phyloP scores from a whole-genome alignment of 1,140 invertebrate genomes.

The Drosophila tsacasi region DNA sequence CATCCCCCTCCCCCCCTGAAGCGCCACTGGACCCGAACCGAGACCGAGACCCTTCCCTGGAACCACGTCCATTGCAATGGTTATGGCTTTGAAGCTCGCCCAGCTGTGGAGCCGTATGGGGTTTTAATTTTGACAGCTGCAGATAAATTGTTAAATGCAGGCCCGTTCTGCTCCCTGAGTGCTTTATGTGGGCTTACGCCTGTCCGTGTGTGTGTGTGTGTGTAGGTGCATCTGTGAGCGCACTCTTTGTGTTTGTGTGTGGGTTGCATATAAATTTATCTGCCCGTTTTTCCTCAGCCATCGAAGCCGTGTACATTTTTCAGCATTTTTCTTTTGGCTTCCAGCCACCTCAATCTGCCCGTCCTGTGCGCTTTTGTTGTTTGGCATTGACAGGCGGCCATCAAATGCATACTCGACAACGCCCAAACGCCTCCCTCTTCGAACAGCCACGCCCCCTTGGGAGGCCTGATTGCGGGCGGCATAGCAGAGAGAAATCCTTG shows the following conservation, averaged over 20 bases:
- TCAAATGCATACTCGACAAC: slow-evolving; percentile 60
- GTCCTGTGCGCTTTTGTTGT: slow-evolving; percentile 64
- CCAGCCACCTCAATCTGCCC: slow-evolving; percentile 38
- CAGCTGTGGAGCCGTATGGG: slow-evolving; percentile 71
- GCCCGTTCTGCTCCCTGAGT: slow-evolving; percentile 75
- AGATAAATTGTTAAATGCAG: slow-evolving; percentile 85
- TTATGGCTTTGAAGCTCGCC: slow-evolving; percentile 53
- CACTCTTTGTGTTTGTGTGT: slow-evolving; percentile 19
- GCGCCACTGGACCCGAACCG: not conserved
- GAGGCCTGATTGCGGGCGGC: slow-evolving; percentile 54
- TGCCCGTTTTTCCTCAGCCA: slow-evolving; percentile 58
- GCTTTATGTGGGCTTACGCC: slow-evolving; percentile 78
- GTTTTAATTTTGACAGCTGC: slow-evolving; percentile 85
- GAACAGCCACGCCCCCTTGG: slow-evolving; percentile 1
- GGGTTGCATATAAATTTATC: slow-evolving; percentile 80
- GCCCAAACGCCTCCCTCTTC: slow-evolving; percentile 15
- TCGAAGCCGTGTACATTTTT: slow-evolving; percentile 74
- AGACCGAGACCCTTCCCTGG: not conserved
- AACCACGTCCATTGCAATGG: slow-evolving; percentile 15
- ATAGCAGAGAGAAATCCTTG: slow-evolving; percentile 42
- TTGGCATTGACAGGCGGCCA: slow-evolving; percentile 78
- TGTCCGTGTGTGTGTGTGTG: slow-evolving; percentile 60
- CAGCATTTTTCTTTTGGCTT: slow-evolving; percentile 62
- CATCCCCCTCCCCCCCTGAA: not conserved
- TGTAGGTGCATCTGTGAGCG: slow-evolving; percentile 19